A percentile compares a stretch with the other conserved stretches of the same genome.
Conservation (phyloP, 2,888 invertebrate species). For the Drosophila aldrichi region DNA sequence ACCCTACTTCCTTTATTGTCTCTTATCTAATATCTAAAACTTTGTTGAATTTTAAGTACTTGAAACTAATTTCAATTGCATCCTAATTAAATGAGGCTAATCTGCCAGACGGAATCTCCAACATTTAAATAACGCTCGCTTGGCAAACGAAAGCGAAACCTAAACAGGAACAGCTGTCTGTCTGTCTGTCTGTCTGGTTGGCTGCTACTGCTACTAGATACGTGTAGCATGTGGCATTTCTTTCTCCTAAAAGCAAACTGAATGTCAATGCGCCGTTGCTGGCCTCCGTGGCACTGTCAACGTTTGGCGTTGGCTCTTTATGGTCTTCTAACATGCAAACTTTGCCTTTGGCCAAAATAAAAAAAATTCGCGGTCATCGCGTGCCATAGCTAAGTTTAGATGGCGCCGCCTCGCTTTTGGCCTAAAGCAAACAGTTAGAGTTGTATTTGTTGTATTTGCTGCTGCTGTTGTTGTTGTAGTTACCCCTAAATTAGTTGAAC, state of each 20-base stretch:
- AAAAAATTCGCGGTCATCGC: constrained; percentile 73
- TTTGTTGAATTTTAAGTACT: not conserved
- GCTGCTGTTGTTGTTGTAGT: constrained; percentile 39
- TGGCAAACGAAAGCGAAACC: constrained; percentile 20
- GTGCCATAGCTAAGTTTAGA: constrained; percentile 63
- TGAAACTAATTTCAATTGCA: constrained; percentile 7
- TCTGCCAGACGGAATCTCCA: not conserved
- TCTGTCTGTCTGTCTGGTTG: not conserved
- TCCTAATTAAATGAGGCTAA: not conserved
- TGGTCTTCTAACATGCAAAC: constrained; percentile 71
- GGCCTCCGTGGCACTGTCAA: constrained; percentile 10
- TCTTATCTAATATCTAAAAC: not conserved
- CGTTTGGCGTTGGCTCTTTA: constrained; percentile 46
- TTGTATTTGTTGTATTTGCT: constrained; percentile 14
- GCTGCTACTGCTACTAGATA: not conserved
- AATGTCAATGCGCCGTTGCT: constrained; percentile 25
- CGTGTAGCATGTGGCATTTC: constrained; percentile 14
- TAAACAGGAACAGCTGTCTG: constrained; percentile 11
- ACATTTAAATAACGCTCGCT: constrained; percentile 2
- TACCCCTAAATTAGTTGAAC: constrained; percentile 67
- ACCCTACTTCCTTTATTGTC: not conserved
- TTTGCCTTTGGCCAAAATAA: constrained; percentile 36
- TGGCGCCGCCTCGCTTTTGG: constrained; percentile 26
- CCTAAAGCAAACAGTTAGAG: constrained; percentile 13
- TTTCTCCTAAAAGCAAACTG: constrained; percentile 5